A percentile compares a stretch with the other conserved stretches of the same genome.
Conservation (phyloP, 2,888 invertebrate species). For the Branchellion lobata region DNA sequence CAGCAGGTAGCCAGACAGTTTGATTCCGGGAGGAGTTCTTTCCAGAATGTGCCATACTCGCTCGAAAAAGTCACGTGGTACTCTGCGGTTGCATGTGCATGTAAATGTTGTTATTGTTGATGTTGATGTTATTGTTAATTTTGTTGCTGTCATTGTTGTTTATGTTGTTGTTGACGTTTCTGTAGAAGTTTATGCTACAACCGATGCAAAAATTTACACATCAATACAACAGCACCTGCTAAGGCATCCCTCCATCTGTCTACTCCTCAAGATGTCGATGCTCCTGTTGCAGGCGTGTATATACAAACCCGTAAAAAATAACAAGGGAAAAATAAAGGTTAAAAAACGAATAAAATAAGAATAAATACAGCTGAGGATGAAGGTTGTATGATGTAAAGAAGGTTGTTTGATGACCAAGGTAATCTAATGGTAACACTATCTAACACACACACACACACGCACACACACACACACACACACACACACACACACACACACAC, state of each 20-base stretch:
- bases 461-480: no score
- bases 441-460: no score
- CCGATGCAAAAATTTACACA: no score
- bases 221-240: conserved; percentile 63
- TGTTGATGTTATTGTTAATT: no score
- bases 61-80: conserved; percentile 85
- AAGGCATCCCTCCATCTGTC: conserved; percentile 90
- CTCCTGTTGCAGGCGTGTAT: conserved; percentile 81
- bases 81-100: conserved; percentile 69
- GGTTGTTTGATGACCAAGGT: not conserved
- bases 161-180: no score
- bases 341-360: not conserved
- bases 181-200: no score
- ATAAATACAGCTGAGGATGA: not conserved
- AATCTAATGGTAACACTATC: no score
- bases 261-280: conserved; percentile 69
- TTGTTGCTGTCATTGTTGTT: no score
- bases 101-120: no score
- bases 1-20: conserved; percentile 79
- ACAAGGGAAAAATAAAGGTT: not conserved
- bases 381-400: not conserved
- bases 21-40: conserved; percentile 83
- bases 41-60: conserved; percentile 88
- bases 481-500: no score
- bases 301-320: conserved; percentile 73